These are phyloP conservation scores for Strigamia transsilvanica DNA, from an alignment of 2,888 invertebrate genomes.

Conservation along the genomic window DNA sequence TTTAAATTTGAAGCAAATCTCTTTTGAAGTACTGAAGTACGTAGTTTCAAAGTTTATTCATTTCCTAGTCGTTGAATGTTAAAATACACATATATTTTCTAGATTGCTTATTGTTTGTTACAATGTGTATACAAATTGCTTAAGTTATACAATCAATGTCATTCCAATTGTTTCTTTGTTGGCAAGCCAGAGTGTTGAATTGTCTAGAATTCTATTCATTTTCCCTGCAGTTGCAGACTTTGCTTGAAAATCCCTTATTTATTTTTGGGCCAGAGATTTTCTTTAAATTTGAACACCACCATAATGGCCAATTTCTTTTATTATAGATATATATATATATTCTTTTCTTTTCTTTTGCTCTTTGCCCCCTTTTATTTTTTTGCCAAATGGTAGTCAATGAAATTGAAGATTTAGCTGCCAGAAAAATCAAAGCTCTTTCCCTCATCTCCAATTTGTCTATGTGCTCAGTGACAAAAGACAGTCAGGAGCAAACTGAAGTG, in stretches of 20 bases:
- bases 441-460: slow-evolving; percentile 6
- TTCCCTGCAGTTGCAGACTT: background rate
- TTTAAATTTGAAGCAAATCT: too few relatives aligned
- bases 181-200: too few relatives aligned
- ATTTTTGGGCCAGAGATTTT: background rate
- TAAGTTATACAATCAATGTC: too few relatives aligned
- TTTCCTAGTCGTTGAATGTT: too few relatives aligned
- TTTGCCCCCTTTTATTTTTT: background rate
- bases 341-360: too few relatives aligned
- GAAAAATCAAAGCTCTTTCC: background rate
- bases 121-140: too few relatives aligned
- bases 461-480: background rate
- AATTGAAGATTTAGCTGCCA: slow-evolving; percentile 13
- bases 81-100: too few relatives aligned
- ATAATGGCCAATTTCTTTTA: background rate
- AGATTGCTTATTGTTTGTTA: too few relatives aligned
- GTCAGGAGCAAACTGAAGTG: slow-evolving; percentile 1
- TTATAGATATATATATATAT: background rate
- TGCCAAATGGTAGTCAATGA: background rate
- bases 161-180: too few relatives aligned
- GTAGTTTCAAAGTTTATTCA: too few relatives aligned
- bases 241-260: background rate
- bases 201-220: too few relatives aligned
- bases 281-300: background rate
- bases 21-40: too few relatives aligned